Percentiles rank a stretch among this genome's conserved stretches.
Evolutionary conservation across 1,140 invertebrate species (phyloP).

Genomic region (Lanistes nyassanus): DNA sequence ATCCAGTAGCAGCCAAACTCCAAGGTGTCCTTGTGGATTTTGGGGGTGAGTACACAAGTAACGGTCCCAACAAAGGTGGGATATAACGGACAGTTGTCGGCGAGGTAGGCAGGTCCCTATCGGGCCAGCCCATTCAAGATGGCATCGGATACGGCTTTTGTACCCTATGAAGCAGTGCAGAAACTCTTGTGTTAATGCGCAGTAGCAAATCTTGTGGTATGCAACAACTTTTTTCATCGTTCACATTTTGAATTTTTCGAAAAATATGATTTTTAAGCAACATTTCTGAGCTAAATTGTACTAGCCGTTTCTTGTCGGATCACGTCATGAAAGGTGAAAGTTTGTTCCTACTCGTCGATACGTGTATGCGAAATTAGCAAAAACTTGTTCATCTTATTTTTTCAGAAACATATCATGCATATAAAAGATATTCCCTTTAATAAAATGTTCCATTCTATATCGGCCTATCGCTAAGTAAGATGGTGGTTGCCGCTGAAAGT

Average conservation of each 20-base stretch:
- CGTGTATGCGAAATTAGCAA: not conserved
- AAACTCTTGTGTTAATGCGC: not conserved
- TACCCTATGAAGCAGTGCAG: not conserved
- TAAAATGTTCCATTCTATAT: too few relatives aligned
- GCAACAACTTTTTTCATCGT: not conserved
- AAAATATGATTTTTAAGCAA: not conserved
- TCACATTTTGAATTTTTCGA: not conserved
- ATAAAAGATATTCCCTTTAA: too few relatives aligned
- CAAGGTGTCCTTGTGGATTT: conserved; percentile 63
- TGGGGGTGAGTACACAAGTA: conserved; percentile 55
- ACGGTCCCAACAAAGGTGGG: not conserved
- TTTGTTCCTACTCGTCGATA: conserved; percentile 1
- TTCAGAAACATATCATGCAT: too few relatives aligned
- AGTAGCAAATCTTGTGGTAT: not conserved
- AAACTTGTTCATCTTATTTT: conserved; percentile 6
- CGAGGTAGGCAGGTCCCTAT: conserved; percentile 25
- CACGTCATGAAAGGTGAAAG: conserved; percentile 12
- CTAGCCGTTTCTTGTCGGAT: conserved; percentile 10
- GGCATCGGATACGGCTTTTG: conserved; percentile 22
- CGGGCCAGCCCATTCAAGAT: conserved; percentile 26
- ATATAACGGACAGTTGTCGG: conserved; percentile 25
- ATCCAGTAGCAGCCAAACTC: conserved; percentile 58
- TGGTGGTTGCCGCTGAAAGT: too few relatives aligned
- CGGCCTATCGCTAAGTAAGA: too few relatives aligned
- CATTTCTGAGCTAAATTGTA: not conserved